These are phyloP conservation scores for Lepus americanus DNA, from an alignment of 2,113 vertebrate genomes.

Conservation along the genomic window DNA sequence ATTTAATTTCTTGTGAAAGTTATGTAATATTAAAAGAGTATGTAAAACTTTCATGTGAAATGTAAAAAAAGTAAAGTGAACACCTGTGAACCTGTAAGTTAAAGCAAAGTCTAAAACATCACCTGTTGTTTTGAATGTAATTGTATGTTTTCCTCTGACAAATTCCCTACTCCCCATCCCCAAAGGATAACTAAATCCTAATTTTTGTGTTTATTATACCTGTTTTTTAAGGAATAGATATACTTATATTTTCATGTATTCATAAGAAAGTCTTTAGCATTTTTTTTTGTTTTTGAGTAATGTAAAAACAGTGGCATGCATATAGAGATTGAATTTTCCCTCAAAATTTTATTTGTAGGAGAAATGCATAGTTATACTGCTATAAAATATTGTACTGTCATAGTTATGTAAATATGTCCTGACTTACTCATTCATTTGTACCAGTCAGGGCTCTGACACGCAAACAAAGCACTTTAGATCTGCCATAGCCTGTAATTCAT, in stretches of 20 bases:
- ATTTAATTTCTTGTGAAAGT: neutral
- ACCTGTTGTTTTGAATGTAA: neutral
- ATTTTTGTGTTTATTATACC: neutral
- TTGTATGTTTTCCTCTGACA: neutral
- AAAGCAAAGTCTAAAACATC: neutral
- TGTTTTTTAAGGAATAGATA: neutral
- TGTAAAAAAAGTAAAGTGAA: neutral
- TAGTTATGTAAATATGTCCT: neutral
- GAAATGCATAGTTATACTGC: neutral
- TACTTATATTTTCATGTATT: neutral
- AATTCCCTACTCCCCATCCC: neutral
- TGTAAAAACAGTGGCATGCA: neutral
- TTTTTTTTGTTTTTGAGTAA: neutral
- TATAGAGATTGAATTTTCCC: neutral
- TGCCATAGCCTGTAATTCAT: neutral
- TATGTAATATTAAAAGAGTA: neutral
- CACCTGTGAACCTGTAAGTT: neutral
- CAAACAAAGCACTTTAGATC: neutral
- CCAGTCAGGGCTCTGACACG: neutral
- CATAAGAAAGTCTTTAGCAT: neutral
- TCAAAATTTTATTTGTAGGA: neutral
- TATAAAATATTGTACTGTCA: neutral
- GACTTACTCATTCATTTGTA: neutral
- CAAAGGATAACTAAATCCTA: neutral
- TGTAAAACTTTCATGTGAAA: neutral